phyloP scores from a whole-genome alignment of 2,113 vertebrate genomes.

The Hemiprocne comata region DNA sequence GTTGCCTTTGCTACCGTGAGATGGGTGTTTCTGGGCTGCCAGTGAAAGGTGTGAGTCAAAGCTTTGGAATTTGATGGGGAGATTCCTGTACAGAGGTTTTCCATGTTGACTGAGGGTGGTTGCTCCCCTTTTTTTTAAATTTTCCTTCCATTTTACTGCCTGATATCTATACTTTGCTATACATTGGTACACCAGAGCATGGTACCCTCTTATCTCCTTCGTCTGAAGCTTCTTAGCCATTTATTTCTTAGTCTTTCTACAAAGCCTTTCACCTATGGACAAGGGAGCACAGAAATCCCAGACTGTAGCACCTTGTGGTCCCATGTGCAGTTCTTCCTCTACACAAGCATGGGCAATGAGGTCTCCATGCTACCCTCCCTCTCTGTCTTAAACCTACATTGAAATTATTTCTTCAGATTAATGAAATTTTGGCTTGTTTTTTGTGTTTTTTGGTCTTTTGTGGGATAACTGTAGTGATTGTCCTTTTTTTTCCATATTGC shows the following conservation, averaged over 20 bases:
- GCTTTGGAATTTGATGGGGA: too few species aligned
- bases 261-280: accelerated
- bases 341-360: accelerated
- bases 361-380: accelerated
- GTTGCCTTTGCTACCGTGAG: too few species aligned
- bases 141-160: too few species aligned
- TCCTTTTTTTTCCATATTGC: accelerated
- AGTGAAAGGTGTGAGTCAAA: too few species aligned
- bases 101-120: too few species aligned
- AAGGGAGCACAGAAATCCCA: accelerated
- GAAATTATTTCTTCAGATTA: not conserved
- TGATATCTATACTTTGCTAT: too few species aligned
- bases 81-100: too few species aligned
- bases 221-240: accelerated
- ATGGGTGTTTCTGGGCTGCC: too few species aligned
- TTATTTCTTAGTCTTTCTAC: accelerated
- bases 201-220: too few species aligned
- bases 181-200: too few species aligned
- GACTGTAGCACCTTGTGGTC: accelerated
- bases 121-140: too few species aligned
- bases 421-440: accelerated
- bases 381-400: not conserved
- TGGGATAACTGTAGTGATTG: not conserved
- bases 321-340: accelerated
- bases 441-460: not conserved